A percentile compares a stretch with the other conserved stretches of the same genome.
phyloP scores from a whole-genome alignment of 2,888 invertebrate genomes.

The Pardosa pseudoannulata region DNA sequence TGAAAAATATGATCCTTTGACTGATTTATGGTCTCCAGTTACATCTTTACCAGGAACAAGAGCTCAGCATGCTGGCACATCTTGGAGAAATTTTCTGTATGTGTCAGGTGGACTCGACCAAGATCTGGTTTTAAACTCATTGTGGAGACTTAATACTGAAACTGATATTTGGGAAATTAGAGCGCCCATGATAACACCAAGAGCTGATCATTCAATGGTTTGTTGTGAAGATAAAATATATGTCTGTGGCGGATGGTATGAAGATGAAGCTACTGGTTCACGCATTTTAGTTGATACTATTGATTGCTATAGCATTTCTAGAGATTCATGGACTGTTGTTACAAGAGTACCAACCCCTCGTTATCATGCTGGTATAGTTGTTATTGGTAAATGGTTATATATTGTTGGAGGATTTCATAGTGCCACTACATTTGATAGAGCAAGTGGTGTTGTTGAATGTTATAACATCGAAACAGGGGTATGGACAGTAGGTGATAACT shows the following conservation, averaged over 20 bases:
- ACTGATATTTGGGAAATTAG: conserved; percentile 81
- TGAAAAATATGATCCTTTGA: conserved; percentile 82
- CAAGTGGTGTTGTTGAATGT: conserved; percentile 83
- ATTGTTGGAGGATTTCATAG: conserved; percentile 85
- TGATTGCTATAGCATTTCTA: conserved; percentile 82
- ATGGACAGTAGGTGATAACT: conserved; percentile 83
- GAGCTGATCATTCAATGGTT: conserved; percentile 84
- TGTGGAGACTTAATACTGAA: conserved; percentile 80
- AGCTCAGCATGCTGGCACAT: conserved; percentile 82
- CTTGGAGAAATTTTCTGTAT: conserved; percentile 81
- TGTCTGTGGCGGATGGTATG: conserved; percentile 83
- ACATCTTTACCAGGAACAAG: conserved; percentile 75
- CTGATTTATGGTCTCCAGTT: conserved; percentile 82
- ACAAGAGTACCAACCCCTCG: conserved; percentile 83
- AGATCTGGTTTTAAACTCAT: conserved; percentile 79
- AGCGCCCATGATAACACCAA: conserved; percentile 81
- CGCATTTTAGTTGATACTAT: conserved; percentile 82
- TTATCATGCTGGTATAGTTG: conserved; percentile 84
- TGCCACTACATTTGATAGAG: conserved; percentile 83
- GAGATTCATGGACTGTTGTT: conserved; percentile 82
- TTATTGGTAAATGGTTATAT: conserved; percentile 82
- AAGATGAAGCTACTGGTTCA: conserved; percentile 77
- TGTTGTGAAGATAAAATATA: conserved; percentile 81
- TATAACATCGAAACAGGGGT: conserved; percentile 82
- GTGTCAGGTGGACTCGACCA: conserved; percentile 81